Base-by-base conservation (phyloP, 2,888 invertebrate species). In the Nymphalis c-album region DNA sequence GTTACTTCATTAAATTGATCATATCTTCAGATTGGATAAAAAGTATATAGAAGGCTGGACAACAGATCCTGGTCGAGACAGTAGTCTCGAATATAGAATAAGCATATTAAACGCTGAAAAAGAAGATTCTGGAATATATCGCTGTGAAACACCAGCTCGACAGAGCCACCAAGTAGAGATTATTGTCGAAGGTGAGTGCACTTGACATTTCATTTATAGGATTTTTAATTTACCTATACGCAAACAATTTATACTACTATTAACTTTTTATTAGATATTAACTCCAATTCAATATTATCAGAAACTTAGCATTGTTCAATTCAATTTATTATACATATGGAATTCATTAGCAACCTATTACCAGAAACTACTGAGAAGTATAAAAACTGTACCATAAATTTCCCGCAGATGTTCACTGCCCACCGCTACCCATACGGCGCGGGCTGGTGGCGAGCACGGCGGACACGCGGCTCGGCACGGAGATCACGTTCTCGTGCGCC, bases 121-220 rank as follows among this genome's bases (percentile, higher is more conserved):
- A 78, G 96, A 96, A 75, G 98, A 98, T 85, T 96, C 97, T 0
- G 98, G 98, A 0, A 86, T 94, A 2, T 97, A 95, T 83, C 95
- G 97, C 0, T 98, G 98, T 79, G 95, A 96, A 72, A 97, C 97
- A 0, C 98, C 98, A 0, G 96, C 96, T 0, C 90, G 97, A 50
- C 96, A 97, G 80, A 94, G 93, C 6, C 97, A 97, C 81, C 94
- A 95, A 47, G 95, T 97, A 7, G 96, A 96, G 80, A 95, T 97
- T 66, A 93, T 95, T 60, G 97, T 97, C 1, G 95, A 95, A 94
- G 95, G 96, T 95, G 69, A 51, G 69, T 13, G 5, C 50, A 46
- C 26, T 20, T 51, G 26, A 46, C n/a, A 45, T 26, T 53, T 13
- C n/a, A 53, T n/a, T 51, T 2, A 17, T 55, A n/a, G 31, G 13